Base-by-base conservation (phyloP, 2,888 invertebrate species). In the Athalia cordata region DNA sequence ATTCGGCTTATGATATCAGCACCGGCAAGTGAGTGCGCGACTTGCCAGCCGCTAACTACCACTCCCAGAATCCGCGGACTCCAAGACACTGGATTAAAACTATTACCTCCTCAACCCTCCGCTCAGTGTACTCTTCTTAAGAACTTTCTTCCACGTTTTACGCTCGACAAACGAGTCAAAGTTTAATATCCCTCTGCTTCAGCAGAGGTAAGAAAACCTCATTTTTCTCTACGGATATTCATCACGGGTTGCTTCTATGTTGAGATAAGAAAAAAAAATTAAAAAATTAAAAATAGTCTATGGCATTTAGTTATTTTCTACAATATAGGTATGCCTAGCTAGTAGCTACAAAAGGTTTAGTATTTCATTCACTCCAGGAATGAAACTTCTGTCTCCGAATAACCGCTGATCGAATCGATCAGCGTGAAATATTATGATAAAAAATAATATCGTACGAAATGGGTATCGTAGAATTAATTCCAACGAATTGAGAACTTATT, bases 1-100 rank as follows among this genome's bases (percentile, higher is more conserved):
- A 90, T 89, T 90, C 87, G 90, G 90, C 89, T 90, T 90, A 90
- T 90, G 89, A 90, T 90, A 90, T 90, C 89, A 90, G 89, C 85
- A 87, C 87, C 29, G 89, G 87, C 87, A 88, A 89, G 88, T 88
- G 49, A 87, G 85, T 87, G 87, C 87, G 87, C 86, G 86, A 85
- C 86, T 87, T 85, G 84, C 84, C 83, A 82, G 84, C 86, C 86
- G 84, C 85, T 88, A 89, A 89, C 89, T 88, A 87, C 88, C 85
- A 83, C 85, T 84, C 85, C 81, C 88, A 86, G 89, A 89, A 89
- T 90, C 89, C 89, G 75, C 64, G 86, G 86, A 89, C 88, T 88
- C 87, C 87, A 88, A 90, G 89, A 89, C 89, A 88, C 87, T 87
- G 89, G 90, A 90, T 90, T 90, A 90, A 90, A 89, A 89, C 89